phyloP scores from a whole-genome alignment of 2,888 invertebrate genomes.

The Hypsopygia costalis region DNA sequence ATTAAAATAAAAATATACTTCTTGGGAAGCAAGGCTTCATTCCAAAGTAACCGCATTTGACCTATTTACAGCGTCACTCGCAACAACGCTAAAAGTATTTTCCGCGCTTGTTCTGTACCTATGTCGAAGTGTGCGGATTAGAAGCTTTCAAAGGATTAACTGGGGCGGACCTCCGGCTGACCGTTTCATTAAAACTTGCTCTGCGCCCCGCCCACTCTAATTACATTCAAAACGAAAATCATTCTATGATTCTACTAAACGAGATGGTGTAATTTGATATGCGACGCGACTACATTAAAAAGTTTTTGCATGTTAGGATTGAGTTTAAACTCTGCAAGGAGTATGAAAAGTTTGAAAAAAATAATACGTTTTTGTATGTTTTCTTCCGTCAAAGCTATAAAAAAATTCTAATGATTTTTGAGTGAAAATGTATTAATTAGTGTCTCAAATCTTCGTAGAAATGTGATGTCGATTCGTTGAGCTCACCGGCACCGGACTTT shows the following conservation, averaged over 20 bases:
- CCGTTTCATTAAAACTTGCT: constrained; percentile 60
- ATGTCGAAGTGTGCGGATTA: constrained; percentile 48
- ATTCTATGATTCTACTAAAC: constrained; percentile 40
- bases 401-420: too few species aligned
- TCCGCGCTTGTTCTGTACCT: constrained; percentile 27
- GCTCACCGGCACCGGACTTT: constrained; percentile 9
- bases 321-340: too few species aligned
- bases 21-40: not conserved
- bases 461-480: not conserved
- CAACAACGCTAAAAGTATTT: constrained; percentile 30
- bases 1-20: not conserved
- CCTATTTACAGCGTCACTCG: constrained; percentile 28
- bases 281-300: too few species aligned
- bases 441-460: too few species aligned
- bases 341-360: too few species aligned
- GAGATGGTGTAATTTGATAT: constrained; percentile 1
- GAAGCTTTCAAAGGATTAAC: constrained; percentile 65
- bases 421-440: too few species aligned
- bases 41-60: constrained; percentile 18
- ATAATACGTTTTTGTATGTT: too few species aligned
- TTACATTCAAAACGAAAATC: constrained; percentile 50
- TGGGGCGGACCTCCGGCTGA: constrained; percentile 45
- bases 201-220: constrained; percentile 31
- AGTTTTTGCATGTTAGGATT: too few species aligned
- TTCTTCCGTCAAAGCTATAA: too few species aligned